Evolutionary conservation across 2,797 vertebrate species (phyloP), one percentile per base, ranked within the genome.

Genomic region (Cichlasoma orientale): DNA sequence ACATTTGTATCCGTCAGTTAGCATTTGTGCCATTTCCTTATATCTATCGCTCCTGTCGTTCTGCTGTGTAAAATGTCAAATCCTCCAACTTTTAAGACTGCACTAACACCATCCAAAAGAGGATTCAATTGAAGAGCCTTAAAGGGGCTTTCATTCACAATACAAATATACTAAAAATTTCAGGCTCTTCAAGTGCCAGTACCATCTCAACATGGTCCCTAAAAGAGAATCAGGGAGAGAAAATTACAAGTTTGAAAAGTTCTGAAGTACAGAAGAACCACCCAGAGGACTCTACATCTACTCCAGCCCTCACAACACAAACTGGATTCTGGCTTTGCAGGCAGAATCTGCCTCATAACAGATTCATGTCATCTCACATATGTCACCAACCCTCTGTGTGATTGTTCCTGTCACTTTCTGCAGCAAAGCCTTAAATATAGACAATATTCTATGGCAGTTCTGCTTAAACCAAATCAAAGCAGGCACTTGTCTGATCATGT

Each of bases 341-440:
- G 29, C 2, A 52, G 74, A 82, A 84, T 82, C 58, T 76, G 77
- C 82, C 84, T 82, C 74, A 11, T 21, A 31, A 78, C 77, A 71
- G 72, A 47, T 54, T 79, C 70, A 12, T 61, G 86, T 82, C 87
- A 66, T 55, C 77, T 75, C 81, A 44, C 53, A 41, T 86, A 23
- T 61, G 58, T 61, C 58, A 61, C 21, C 58, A 23, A 9, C n/a
- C n/a, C 36, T 44, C 1, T 16, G 16, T 63, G 21, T 0, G 3
- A 63, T 18, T 63, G 36, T 44, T 33, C 53, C 7, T 2, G 80
- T 85, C 78, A 13, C 56, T 58, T 73, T 36, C 72, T 81, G 53
- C 75, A 25, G 5, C 3, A 21, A 4, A 58, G 12, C 70, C 47
- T 81, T 10, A 79, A 79, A 88, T 33, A 84, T 72, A 74, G 59